Evolutionary conservation across 2,797 vertebrate species (phyloP).

Genomic region (Anguilla anguilla): DNA sequence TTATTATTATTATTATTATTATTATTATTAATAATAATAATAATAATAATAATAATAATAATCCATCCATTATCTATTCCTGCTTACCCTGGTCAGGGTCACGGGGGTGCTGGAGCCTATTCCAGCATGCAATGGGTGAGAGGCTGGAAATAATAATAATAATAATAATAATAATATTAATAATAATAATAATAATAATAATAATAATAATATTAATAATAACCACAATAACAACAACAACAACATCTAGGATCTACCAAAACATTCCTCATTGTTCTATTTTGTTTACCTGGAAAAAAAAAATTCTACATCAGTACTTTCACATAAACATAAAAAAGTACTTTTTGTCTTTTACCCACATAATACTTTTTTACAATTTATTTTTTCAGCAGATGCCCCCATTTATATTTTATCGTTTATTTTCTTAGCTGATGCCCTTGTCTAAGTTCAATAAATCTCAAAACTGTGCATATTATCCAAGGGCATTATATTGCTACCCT

Average conservation of each 20-base stretch:
- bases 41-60: no score
- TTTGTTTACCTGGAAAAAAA: constrained; percentile 35
- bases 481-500: neutral
- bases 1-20: no score
- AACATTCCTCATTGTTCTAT: constrained; percentile 29
- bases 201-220: neutral
- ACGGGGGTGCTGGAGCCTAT: no score
- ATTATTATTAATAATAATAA: no score
- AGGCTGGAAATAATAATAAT: no score
- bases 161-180: no score
- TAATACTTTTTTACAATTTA: neutral
- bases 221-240: neutral
- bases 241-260: constrained; percentile 35
- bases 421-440: constrained; percentile 4
- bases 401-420: constrained; percentile 11
- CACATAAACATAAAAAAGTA: constrained; percentile 49
- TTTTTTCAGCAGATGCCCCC: constrained; percentile 16
- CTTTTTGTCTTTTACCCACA: neutral
- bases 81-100: no score
- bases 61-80: no score
- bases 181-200: no score
- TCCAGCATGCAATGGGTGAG: no score
- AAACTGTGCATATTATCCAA: neutral
- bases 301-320: constrained; percentile 56
- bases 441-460: neutral